Percentiles rank a stretch among this genome's conserved stretches.
These are phyloP conservation scores for Carabus problematicus DNA, from an alignment of 2,888 invertebrate genomes.

Conservation along the genomic window DNA sequence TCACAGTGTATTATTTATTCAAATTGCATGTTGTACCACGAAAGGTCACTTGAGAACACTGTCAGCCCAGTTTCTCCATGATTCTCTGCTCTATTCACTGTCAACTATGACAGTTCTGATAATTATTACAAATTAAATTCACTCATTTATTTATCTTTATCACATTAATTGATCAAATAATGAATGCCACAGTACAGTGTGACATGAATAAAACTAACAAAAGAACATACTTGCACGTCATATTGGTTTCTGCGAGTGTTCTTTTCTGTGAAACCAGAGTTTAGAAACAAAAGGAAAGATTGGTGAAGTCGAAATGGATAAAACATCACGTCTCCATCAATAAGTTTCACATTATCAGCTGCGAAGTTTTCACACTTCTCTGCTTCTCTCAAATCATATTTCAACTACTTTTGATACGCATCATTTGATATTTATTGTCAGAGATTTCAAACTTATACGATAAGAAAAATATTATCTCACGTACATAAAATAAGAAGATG, in stretches of 20 bases:
- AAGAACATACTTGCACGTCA: no score
- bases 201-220: no score
- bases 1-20: conserved; percentile 27
- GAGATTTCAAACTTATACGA: conserved; percentile 21
- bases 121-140: no score
- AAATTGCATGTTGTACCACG: conserved; percentile 17
- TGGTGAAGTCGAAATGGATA: no score
- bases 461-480: conserved; percentile 28
- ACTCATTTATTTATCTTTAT: no score
- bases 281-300: neutral
- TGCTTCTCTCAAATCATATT: conserved; percentile 29
- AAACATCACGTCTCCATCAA: conserved; percentile 28
- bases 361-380: conserved; percentile 22
- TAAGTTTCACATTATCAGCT: conserved; percentile 38
- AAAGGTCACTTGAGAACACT: conserved; percentile 26
- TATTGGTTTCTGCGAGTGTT: no score
- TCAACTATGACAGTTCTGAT: no score
- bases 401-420: conserved; percentile 34
- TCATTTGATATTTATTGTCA: conserved; percentile 35
- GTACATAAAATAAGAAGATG: neutral
- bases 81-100: neutral
- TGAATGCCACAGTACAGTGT: no score
- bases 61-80: neutral
- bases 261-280: no score
- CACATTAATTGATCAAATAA: no score